These are phyloP conservation scores for Prochilodus magdalenae DNA, from an alignment of 2,113 vertebrate genomes.

Conservation along the genomic window DNA sequence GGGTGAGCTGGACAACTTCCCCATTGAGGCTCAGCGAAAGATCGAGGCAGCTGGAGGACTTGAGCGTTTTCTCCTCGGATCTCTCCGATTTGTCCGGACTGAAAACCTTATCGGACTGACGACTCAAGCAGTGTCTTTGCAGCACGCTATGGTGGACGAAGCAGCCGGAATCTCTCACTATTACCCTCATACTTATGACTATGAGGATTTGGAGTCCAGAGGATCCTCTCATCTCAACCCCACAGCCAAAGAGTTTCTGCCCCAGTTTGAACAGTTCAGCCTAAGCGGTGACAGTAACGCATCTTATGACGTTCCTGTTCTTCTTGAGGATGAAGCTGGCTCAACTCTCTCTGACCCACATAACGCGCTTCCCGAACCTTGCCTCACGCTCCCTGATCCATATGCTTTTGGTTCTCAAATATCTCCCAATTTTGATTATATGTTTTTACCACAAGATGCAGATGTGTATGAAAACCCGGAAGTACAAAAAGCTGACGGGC, in stretches of 20 bases:
- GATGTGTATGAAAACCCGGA: background rate
- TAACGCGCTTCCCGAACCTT: background rate
- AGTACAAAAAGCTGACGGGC: background rate
- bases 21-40: constrained; percentile 74
- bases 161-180: background rate
- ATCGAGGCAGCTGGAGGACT: constrained; percentile 82
- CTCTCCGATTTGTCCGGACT: constrained; percentile 77
- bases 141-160: constrained; percentile 55
- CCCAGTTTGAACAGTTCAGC: background rate
- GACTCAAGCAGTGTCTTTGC: constrained; percentile 69
- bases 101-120: constrained; percentile 77
- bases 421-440: background rate
- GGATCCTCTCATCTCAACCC: constrained; percentile 65
- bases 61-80: constrained; percentile 83
- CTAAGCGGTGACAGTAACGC: background rate
- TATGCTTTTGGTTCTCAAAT: background rate
- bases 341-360: background rate
- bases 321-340: background rate
- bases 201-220: constrained; percentile 57
- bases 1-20: constrained; percentile 85
- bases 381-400: constrained; percentile 44
- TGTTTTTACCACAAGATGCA: background rate
- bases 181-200: background rate
- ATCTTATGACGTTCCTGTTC: background rate
- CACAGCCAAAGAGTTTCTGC: constrained; percentile 73